Conservation (phyloP, 2,797 vertebrate genomes). For the Pterois miles region DNA sequence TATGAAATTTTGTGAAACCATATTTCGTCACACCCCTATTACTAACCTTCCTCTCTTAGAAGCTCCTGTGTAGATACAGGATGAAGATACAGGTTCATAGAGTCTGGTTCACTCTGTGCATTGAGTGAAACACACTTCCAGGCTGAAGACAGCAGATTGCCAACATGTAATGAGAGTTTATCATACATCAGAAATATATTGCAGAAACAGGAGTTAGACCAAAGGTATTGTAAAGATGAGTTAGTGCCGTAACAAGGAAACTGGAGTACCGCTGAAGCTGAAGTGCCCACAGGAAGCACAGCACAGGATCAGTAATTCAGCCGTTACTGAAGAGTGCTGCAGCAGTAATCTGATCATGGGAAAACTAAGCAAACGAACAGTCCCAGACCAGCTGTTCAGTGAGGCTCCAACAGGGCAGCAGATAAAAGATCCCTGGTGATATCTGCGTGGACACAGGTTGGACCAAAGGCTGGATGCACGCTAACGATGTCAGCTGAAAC, state of each 20-base stretch:
- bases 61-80: too few relatives aligned
- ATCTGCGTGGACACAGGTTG: background rate
- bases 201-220: background rate
- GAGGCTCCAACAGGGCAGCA: background rate
- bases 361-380: background rate
- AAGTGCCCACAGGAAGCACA: background rate
- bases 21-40: too few relatives aligned
- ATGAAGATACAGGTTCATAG: too few relatives aligned
- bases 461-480: background rate
- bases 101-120: too few relatives aligned
- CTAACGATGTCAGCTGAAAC: background rate
- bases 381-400: background rate
- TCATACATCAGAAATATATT: background rate
- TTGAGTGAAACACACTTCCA: too few relatives aligned
- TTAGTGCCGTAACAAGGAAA: background rate
- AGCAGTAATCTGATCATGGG: background rate
- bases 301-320: background rate
- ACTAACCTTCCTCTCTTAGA: too few relatives aligned
- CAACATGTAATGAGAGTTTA: background rate
- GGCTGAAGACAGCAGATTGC: too few relatives aligned
- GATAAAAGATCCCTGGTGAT: background rate
- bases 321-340: background rate
- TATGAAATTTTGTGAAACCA: too few relatives aligned
- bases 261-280: background rate
- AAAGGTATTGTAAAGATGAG: background rate